Base-by-base conservation (phyloP, 1,140 invertebrate genomes). In the Asobara japonica region DNA sequence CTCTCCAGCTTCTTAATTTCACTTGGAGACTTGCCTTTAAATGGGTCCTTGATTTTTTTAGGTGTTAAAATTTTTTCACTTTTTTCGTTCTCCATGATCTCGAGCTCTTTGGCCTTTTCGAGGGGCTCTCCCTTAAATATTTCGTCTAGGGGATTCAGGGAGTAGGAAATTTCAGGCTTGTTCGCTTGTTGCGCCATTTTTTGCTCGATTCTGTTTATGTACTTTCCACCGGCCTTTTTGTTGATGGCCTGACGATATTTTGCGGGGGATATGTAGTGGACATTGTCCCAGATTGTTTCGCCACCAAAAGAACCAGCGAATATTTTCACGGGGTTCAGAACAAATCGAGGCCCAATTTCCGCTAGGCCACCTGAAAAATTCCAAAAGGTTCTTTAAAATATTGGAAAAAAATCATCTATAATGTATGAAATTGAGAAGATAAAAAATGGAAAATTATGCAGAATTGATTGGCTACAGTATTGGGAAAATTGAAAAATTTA, bases 291-390 rank as follows among this genome's bases (percentile, higher is more conserved):
- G 20, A 99, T 85, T 16, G 96, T 93, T 70, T 91, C 88, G 25
- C 97, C 98, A 68, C 94, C 92, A 89, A 99, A 99, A 83, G 97
- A 98, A n/a, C 93, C 94, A 72, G 93, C 92, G 89, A 99, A 99
- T 74, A 95, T 91, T 84, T 94, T 94, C 77, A 98, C 95, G 5
- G 97, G 96, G 89, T 99, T 98, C 76, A 99, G 89, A 0, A 97
- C 95, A 91, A 99, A 98, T 88, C 98, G 89, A 7, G 97, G 98
- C 45, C 97, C 98, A 80, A 99, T 97, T 92, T 99, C 98, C 33
- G 95, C 93, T 31, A 99, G 88, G 56, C 95, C 96, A 74, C n/a
- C n/a, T n/a, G n/a, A n/a, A n/a, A n/a, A n/a, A n/a, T n/a, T n/a
- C n/a, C n/a, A n/a, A n/a, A n/a, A n/a, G n/a, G n/a, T n/a, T n/a